Conservation (phyloP, 2,113 vertebrate genomes). For the Cyanoliseus patagonus region DNA sequence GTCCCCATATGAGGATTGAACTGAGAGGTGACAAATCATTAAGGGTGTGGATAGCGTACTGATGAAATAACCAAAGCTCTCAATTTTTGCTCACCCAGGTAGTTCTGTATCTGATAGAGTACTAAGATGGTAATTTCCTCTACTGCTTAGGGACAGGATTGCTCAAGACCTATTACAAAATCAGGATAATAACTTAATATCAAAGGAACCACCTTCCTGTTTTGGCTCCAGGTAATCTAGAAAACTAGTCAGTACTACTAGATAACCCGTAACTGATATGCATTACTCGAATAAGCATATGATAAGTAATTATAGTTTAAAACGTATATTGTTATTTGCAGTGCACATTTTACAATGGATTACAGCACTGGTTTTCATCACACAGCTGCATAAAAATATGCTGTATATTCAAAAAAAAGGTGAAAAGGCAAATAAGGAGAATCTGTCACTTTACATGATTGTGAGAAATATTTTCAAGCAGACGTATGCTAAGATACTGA, state of each 20-base stretch:
- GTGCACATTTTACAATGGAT: neutral
- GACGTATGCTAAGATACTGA: neutral
- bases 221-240: neutral
- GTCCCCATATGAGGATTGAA: neutral
- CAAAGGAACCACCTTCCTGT: neutral
- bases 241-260: neutral
- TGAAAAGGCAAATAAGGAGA: neutral
- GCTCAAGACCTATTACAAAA: slow-evolving; percentile 31
- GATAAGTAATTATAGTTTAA: neutral
- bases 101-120: neutral
- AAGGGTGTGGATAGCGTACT: neutral
- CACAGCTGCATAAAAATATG: neutral
- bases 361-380: neutral
- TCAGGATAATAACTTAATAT: neutral
- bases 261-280: neutral
- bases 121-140: neutral
- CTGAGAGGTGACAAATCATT: neutral
- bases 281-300: neutral
- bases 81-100: neutral
- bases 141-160: neutral
- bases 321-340: neutral
- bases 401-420: neutral
- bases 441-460: neutral
- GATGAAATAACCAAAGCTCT: neutral
- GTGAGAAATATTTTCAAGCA: neutral